Base-by-base conservation (phyloP, 1,140 invertebrate genomes). In the Drosophila ambigua region DNA sequence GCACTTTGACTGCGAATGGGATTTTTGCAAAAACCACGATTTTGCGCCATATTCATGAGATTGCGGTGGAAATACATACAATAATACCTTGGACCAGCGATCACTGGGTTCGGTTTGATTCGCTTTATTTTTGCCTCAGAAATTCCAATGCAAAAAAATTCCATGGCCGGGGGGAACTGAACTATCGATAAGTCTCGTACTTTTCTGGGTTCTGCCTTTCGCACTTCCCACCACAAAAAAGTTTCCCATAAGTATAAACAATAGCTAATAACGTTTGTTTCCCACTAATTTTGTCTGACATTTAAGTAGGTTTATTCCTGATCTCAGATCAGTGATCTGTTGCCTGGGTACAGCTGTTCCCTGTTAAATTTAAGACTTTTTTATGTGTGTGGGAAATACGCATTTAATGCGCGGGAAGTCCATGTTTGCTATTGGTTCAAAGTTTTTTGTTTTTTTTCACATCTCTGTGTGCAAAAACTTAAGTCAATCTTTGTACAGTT, bases 1-100 rank as follows among this genome's bases (percentile, higher is more conserved):
- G 65, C 26, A 71, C 67, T 71, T 71, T 71, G 44, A 11, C 35
- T 58, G 52, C 26, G 67, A 26, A 58, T 26, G 52, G 67, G 51
- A 55, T 49, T 58, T 69, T 69, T 58, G 66, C 63, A 35, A 69
- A 31, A 68, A 24, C 24, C 26, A 16, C 67, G 9, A 45, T 15
- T 68, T 55, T 54, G 50, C 43, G 28, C 26, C 15, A 55, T 44
- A 63, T 46, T 58, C 53, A 58, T 31, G 54, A 41, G 51, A 45
- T 55, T 55, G 35, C 51, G 61, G 45, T 48, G 49, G 43, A 54
- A 52, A 57, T 28, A 16, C 9, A 44, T 24, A 16, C 16, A 1
- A 16, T 41, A 28, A 35, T 67, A 67, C 64, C 65, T 71, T 71
- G 65, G 49, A 50, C 65, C 69, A 69, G 65, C 50, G 67, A 50